These are phyloP conservation scores for Paramuricea clavata DNA, from an alignment of 92 coral and sea anemone species.

Conservation along the genomic window DNA sequence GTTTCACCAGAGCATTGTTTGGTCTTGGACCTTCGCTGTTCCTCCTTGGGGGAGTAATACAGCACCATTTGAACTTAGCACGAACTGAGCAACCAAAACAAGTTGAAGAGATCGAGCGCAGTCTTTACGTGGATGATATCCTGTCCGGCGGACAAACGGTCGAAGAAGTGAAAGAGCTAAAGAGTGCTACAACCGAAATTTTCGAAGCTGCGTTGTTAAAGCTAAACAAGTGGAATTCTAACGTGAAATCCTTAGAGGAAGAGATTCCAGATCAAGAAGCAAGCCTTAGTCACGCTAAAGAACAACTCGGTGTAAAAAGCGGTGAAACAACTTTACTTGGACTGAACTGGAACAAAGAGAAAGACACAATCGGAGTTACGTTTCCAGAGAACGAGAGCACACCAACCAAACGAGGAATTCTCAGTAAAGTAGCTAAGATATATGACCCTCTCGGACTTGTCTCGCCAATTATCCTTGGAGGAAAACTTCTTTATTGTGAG, in stretches of 20 bases:
- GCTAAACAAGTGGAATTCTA: neutral
- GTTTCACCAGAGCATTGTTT: neutral
- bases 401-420: conserved; percentile 68
- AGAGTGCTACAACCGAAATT: neutral
- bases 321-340: conserved; percentile 60
- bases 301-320: conserved; percentile 53
- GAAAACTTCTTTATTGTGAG: conserved; percentile 66
- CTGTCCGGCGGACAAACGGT: neutral
- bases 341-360: conserved; percentile 59
- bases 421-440: conserved; percentile 59
- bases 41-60: neutral
- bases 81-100: neutral
- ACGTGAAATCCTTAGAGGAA: neutral
- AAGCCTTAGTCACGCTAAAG: conserved; percentile 61
- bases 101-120: neutral
- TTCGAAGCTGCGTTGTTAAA: neutral
- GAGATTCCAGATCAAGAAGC: conserved; percentile 12
- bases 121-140: neutral
- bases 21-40: neutral
- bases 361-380: conserved; percentile 48
- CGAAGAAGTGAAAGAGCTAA: neutral
- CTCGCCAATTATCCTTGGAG: conserved; percentile 63
- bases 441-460: conserved; percentile 72
- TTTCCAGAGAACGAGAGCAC: conserved; percentile 27
- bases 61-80: neutral